Base-by-base conservation (phyloP, 2,888 invertebrate species). In the Dasysyrphus tricinctus region DNA sequence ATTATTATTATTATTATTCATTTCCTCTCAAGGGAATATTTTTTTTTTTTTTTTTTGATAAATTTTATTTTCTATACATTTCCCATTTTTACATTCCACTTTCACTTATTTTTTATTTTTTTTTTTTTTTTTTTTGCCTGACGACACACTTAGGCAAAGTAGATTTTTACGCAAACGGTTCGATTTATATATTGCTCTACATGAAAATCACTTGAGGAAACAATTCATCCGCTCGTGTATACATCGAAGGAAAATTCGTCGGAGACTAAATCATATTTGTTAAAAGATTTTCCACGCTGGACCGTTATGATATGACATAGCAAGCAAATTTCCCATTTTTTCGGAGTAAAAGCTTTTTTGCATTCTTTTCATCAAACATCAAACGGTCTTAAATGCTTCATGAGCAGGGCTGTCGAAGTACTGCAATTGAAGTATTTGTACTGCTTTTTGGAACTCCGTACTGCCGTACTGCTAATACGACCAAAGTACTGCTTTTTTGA, bases 241-340 rank as follows among this genome's bases (percentile, higher is more conserved):
- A 12, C 76, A 32, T 59, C 65, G 76, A 44, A 51, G 63, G 80
- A 80, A 80, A 84, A 84, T 76, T 72, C 75, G 59, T 80, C 75
- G 72, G 34, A 80, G 75, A 84, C 84, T 84, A 47, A 59, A 69
- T 19, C 16, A 34, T 54, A 51, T 7, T 34, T 34, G 9, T 39
- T 19, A 11, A 24, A 51, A 75, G 72, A 75, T 80, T 84, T 80
- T 70, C 70, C 63, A 61, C 14, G 47, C 80, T 80, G 84, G 84
- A 80, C 80, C 75, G 16, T 44, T 47, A 44, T 44, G 39, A 37
- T 39, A 12, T 51, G 39, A n/a, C 14, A 61, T 19, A 47, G 51
- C 44, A 37, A 16, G 32, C 0, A 49, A 59, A 67, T 80, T 80
- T 72, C 75, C 80, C 59, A n/a, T 72, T 42, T 67, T 67, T 82